These are phyloP conservation scores for Nibea coibor DNA, from an alignment of 2,113 vertebrate genomes.

Conservation along the genomic window DNA sequence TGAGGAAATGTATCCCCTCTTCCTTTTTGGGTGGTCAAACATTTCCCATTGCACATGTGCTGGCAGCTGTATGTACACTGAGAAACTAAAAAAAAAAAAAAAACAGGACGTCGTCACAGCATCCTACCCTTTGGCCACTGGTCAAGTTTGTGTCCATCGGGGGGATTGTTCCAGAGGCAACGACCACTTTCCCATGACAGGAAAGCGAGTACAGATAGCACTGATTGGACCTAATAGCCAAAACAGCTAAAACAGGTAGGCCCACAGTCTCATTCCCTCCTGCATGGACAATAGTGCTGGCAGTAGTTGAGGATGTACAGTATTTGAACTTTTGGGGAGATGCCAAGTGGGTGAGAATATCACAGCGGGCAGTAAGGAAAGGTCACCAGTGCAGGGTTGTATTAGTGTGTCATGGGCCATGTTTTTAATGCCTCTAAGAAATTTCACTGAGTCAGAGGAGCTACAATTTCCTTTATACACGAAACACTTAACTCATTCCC, in stretches of 20 bases:
- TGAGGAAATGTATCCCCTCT: constrained; percentile 66
- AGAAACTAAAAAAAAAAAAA: constrained; percentile 26
- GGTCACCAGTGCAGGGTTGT: constrained; percentile 33
- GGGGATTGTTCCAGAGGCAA: constrained; percentile 48
- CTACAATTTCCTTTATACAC: not conserved
- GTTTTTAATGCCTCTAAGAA: constrained; percentile 1
- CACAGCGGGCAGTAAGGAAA: constrained; percentile 7
- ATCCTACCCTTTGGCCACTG: constrained; percentile 60
- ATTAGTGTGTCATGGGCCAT: constrained; percentile 3
- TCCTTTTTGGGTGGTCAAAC: constrained; percentile 65
- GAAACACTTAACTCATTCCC: not conserved
- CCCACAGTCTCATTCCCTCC: constrained; percentile 37
- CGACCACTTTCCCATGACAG: constrained; percentile 74
- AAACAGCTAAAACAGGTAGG: constrained; percentile 79
- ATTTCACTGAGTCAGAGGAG: not conserved
- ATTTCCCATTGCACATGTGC: constrained; percentile 77
- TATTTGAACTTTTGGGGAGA: constrained; percentile 32
- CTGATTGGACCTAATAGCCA: constrained; percentile 76
- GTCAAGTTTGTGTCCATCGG: constrained; percentile 34
- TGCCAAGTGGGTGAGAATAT: constrained; percentile 42
- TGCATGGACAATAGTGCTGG: constrained; percentile 64
- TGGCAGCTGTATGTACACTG: constrained; percentile 46
- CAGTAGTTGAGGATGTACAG: constrained; percentile 40
- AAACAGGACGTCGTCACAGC: constrained; percentile 15
- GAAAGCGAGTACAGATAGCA: constrained; percentile 64